Evolutionary conservation across 2,888 invertebrate genomes (phyloP).

Genomic region (Matsumyia berberina): DNA sequence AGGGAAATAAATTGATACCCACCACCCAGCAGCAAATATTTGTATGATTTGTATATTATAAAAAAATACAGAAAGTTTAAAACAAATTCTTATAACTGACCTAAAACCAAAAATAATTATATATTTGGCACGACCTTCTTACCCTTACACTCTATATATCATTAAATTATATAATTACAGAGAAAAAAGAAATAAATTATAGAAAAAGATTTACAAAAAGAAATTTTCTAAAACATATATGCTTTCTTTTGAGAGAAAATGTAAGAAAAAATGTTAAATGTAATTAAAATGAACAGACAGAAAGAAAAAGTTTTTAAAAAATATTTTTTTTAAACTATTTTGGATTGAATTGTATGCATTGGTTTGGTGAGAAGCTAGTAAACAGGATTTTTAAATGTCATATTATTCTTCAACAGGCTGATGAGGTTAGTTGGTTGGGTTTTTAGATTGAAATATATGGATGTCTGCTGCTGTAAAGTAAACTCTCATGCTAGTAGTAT

Average conservation of each 20-base stretch:
- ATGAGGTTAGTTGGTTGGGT: conserved; percentile 44
- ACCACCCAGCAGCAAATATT: conserved; percentile 56
- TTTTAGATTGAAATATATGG: conserved; percentile 27
- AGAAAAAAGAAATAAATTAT: conserved; percentile 4
- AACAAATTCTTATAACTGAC: conserved; percentile 16
- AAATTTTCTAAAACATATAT: conserved; percentile 15
- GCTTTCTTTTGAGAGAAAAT: conserved; percentile 8
- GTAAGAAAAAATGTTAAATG: conserved; percentile 31
- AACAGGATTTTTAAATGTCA: conserved; percentile 23
- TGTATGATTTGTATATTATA: conserved; percentile 8
- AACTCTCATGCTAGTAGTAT: conserved; percentile 69
- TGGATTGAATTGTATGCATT: conserved; percentile 65
- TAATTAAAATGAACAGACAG: conserved; percentile 25
- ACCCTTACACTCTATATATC: conserved; percentile 32
- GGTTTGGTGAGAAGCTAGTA: conserved; percentile 61
- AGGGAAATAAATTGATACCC: conserved; percentile 14
- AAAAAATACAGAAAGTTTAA: conserved; percentile 3
- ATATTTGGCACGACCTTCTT: conserved; percentile 5
- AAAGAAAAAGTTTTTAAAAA: conserved; percentile 30
- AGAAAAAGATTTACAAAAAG: conserved; percentile 14
- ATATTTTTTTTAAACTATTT: conserved; percentile 50
- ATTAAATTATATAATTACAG: conserved; percentile 12
- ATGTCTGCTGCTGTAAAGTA: conserved; percentile 58
- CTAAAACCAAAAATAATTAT: not conserved
- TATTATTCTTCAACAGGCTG: conserved; percentile 54